These are phyloP conservation scores for Ptychoptera contaminata DNA, from an alignment of 2,888 invertebrate genomes.

Conservation along the genomic window DNA sequence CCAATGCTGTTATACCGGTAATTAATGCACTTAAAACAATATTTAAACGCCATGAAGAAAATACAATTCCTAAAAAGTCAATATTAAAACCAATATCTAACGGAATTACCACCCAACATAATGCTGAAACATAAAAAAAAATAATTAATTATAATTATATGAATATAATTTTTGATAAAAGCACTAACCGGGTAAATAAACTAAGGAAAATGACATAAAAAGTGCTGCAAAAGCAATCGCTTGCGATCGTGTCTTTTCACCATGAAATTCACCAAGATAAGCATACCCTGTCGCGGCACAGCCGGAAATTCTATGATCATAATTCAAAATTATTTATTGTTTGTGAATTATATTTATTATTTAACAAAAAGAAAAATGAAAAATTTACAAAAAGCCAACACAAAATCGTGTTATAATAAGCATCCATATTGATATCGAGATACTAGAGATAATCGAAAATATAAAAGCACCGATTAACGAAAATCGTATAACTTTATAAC, in stretches of 20 bases:
- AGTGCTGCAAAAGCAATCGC: slow-evolving; percentile 40
- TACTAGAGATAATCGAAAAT: slow-evolving; percentile 39
- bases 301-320: slow-evolving; percentile 18
- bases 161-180: slow-evolving; percentile 11
- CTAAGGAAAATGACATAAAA: slow-evolving; percentile 39
- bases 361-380: background rate
- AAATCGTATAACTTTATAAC: slow-evolving; percentile 40
- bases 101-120: slow-evolving; percentile 55
- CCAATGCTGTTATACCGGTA: slow-evolving; percentile 40
- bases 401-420: slow-evolving; percentile 44
- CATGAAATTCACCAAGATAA: slow-evolving; percentile 42
- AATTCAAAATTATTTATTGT: slow-evolving; percentile 1
- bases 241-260: slow-evolving; percentile 31
- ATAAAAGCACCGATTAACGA: slow-evolving; percentile 36
- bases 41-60: slow-evolving; percentile 62
- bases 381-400: slow-evolving; percentile 39
- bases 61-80: slow-evolving; percentile 33
- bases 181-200: slow-evolving; percentile 35
- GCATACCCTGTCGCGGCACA: slow-evolving; percentile 41
- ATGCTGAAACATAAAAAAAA: slow-evolving; percentile 29
- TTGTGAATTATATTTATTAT: background rate
- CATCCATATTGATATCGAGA: slow-evolving; percentile 41
- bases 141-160: background rate
- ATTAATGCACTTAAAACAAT: slow-evolving; percentile 49
- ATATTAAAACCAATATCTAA: slow-evolving; percentile 31